These are phyloP conservation scores for Harpagoxenus sublaevis DNA, from an alignment of 2,888 invertebrate genomes.

Conservation along the genomic window DNA sequence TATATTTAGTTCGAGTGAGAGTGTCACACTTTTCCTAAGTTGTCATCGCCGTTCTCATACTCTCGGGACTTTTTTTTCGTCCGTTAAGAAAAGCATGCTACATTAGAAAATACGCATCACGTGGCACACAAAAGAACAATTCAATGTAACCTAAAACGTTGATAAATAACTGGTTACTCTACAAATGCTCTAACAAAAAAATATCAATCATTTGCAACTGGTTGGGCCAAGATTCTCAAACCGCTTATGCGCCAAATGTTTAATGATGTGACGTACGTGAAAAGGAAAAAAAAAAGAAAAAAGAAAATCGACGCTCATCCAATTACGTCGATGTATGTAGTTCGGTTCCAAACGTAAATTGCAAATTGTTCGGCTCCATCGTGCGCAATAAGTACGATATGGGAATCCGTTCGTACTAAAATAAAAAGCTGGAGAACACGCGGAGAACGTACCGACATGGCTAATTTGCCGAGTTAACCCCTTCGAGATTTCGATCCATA, in stretches of 20 bases:
- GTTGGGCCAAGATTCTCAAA: conserved; percentile 75
- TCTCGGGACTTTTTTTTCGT: conserved; percentile 53
- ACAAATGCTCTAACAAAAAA: conserved; percentile 74
- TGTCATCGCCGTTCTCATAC: conserved; percentile 65
- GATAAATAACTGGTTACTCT: conserved; percentile 73
- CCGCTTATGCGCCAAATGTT: conserved; percentile 69
- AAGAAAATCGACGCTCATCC: neutral
- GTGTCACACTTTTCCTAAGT: conserved; percentile 61
- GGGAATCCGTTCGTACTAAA: conserved; percentile 75
- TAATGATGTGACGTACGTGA: conserved; percentile 4
- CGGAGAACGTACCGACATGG: conserved; percentile 66
- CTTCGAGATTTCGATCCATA: conserved; percentile 16
- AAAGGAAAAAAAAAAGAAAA: neutral
- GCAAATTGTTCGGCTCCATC: conserved; percentile 60
- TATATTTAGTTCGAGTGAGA: conserved; percentile 40
- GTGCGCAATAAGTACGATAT: conserved; percentile 73
- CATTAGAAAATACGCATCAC: conserved; percentile 82
- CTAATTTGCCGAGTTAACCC: conserved; percentile 13
- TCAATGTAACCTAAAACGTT: conserved; percentile 76
- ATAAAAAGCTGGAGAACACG: conserved; percentile 74
- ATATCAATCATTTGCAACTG: conserved; percentile 73
- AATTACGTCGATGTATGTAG: conserved; percentile 29
- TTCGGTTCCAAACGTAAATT: conserved; percentile 32
- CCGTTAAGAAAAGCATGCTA: conserved; percentile 82
- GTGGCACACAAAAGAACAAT: conserved; percentile 80